These are phyloP conservation scores for Tortrix viridana DNA, from an alignment of 2,888 invertebrate genomes.

Conservation along the genomic window DNA sequence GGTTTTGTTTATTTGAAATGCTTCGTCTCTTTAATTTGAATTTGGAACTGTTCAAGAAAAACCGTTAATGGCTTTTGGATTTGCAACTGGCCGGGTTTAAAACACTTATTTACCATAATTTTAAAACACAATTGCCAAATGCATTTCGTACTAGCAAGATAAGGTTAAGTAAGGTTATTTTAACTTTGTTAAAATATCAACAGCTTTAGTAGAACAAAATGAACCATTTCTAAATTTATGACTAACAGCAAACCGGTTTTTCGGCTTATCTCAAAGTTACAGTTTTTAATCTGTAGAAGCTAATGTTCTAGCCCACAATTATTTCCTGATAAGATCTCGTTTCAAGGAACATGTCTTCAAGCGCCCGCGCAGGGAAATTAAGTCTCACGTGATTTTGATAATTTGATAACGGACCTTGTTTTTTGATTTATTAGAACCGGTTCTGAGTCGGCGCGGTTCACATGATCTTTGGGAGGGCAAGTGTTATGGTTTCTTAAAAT, in stretches of 20 bases:
- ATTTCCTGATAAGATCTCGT: constrained; percentile 76
- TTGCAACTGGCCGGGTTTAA: no score
- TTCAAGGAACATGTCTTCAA: constrained; percentile 79
- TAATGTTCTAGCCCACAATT: constrained; percentile 78
- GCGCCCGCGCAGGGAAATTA: constrained; percentile 72
- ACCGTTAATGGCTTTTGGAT: constrained; percentile 16
- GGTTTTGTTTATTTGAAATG: constrained; percentile 35
- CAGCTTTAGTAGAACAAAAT: no score
- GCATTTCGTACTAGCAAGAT: no score
- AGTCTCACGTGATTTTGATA: constrained; percentile 81
- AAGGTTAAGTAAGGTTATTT: no score
- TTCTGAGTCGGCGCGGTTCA: constrained; percentile 68
- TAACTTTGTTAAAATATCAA: no score
- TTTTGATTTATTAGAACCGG: constrained; percentile 79
- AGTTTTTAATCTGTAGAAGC: constrained; percentile 49
- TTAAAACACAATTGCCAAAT: no score
- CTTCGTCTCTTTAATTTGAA: constrained; percentile 34
- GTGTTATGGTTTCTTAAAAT: constrained; percentile 50
- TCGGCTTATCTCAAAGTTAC: constrained; percentile 51
- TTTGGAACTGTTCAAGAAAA: constrained; percentile 25
- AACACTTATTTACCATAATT: no score
- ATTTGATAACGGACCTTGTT: constrained; percentile 75
- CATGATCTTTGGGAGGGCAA: constrained; percentile 61
- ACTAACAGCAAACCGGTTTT: constrained; percentile 44
- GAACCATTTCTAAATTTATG: no score